A percentile compares a stretch with the other conserved stretches of the same genome.
Conservation (phyloP, 2,113 vertebrate species). For the Ciconia maguari region DNA sequence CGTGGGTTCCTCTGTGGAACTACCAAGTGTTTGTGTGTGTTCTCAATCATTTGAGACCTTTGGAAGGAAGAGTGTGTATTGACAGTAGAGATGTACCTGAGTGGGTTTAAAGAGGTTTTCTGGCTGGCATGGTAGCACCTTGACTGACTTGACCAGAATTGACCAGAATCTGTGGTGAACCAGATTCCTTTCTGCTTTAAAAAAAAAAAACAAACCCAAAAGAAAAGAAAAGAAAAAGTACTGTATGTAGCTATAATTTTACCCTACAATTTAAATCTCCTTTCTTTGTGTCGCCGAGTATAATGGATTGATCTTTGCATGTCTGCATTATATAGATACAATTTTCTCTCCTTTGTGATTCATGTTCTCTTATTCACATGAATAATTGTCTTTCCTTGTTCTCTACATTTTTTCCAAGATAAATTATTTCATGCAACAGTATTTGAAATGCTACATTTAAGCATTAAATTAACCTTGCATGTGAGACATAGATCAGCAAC, state of each 20-base stretch:
- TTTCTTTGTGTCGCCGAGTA: not conserved
- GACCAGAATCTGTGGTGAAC: not conserved
- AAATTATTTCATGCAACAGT: not conserved
- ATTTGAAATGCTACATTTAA: not conserved
- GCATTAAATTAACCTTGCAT: slow-evolving; percentile 16
- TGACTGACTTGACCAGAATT: not conserved
- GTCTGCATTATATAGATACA: not conserved
- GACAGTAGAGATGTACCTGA: not conserved
- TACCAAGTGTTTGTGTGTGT: too few species aligned
- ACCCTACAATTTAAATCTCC: not conserved
- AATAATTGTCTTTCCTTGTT: not conserved
- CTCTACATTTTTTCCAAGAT: not conserved
- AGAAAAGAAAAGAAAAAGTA: too few species aligned
- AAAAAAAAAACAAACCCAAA: not conserved
- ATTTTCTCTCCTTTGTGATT: slow-evolving; percentile 4
- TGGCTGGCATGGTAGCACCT: not conserved
- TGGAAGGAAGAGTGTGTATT: not conserved
- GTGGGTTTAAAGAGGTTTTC: not conserved
- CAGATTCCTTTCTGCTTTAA: not conserved
- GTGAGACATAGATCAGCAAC: not conserved
- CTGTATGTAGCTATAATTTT: not conserved
- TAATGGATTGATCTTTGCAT: not conserved
- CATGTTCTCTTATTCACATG: not conserved
- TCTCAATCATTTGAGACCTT: not conserved
- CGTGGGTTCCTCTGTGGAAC: not conserved